phyloP scores from a whole-genome alignment of 2,797 vertebrate species.

The Columba guinea region DNA sequence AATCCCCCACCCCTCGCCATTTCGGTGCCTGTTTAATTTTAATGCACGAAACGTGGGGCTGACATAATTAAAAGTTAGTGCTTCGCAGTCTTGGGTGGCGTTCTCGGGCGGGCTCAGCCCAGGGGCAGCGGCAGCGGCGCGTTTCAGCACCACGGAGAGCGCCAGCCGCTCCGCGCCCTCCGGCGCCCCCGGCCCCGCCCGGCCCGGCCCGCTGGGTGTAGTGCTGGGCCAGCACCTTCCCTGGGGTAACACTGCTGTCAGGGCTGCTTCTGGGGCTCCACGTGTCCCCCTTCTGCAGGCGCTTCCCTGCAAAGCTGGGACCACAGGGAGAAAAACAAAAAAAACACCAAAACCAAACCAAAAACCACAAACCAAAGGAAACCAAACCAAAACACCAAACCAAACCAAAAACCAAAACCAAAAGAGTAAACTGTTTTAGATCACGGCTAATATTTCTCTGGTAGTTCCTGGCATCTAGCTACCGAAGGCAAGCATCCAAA shows the following conservation, averaged over 20 bases:
- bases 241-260: neutral
- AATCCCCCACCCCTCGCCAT: neutral
- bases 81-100: neutral
- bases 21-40: constrained; percentile 32
- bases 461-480: neutral
- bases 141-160: constrained; percentile 62
- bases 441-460: neutral
- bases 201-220: neutral
- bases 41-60: neutral
- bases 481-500: neutral
- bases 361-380: no score
- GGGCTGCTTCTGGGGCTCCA: neutral
- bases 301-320: neutral
- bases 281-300: neutral
- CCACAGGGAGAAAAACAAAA: neutral
- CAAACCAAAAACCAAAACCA: no score
- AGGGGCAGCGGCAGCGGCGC: neutral
- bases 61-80: constrained; percentile 48
- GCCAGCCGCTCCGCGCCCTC: neutral
- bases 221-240: no score
- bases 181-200: neutral
- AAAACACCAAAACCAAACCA: no score
- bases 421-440: neutral
- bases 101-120: neutral
- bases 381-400: no score